Evolutionary conservation across 2,113 vertebrate genomes (phyloP), one percentile per base, ranked within the genome.

Genomic region (Hoplias malabaricus): DNA sequence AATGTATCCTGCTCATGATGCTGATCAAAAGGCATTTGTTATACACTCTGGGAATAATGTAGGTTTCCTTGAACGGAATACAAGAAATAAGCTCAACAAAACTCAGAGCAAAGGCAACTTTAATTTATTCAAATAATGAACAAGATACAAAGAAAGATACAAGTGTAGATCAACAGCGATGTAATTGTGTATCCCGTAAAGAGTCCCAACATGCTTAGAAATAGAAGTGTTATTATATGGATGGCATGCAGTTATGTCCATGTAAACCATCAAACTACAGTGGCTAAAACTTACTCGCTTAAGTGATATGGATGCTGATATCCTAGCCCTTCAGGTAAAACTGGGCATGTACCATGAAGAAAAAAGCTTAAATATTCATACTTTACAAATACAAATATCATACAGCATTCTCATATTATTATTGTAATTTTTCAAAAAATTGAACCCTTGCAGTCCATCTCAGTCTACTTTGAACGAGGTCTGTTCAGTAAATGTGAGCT

Each of bases 101-200:
- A 11, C 13, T 53, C 61, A 65, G 42, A 73, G 46, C 72, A 88
- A 90, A 92, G 87, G 87, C 87, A 89, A 81, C 88, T 77, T 84
- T 82, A 69, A 81, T 91, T 90, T 88, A 92, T 92, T 91, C 72
- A 87, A 90, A 90, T 86, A 77, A 87, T 88, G 68, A 91, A 87
- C 83, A 83, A 83, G 86, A 84, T 90, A 91, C 85, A 90, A 81
- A n/a, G n/a, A n/a, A n/a, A n/a, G n/a, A n/a, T n/a, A n/a, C 89
- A 87, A 85, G 83, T 85, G 85, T 84, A 84, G 81, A 70, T 79
- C 73, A 57, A 80, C 82, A 73, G 63, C 48, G 82, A 85, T 72
- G 78, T 86, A 81, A 81, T 63, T 54, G 67, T 53, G 12, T 27
- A 57, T 66, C 23, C 19, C 69, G 54, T 74, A 46, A 62, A 50